A percentile compares a stretch with the other conserved stretches of the same genome.
Evolutionary conservation across 2,113 vertebrate species (phyloP).

Genomic region (Gallinago undulata): DNA sequence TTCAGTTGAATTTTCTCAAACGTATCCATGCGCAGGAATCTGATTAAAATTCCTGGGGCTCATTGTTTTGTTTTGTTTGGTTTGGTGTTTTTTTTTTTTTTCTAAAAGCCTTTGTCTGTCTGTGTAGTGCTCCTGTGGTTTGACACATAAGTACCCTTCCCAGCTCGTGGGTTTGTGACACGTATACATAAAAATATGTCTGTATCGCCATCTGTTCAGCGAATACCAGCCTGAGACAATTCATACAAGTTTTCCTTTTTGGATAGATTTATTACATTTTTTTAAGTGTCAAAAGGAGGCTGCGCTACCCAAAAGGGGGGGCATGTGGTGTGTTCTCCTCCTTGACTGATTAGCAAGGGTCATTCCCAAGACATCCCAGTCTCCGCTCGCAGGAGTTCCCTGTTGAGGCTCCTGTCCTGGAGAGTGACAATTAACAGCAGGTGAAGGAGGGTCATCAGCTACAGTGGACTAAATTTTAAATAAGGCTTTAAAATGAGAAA

Average conservation of each 20-base stretch:
- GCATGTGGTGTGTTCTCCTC: no score
- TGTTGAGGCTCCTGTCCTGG: not conserved
- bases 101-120: not conserved
- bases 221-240: accelerated
- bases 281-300: not conserved
- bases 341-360: no score
- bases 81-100: not conserved
- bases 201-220: accelerated
- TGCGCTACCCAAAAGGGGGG: not conserved
- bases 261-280: not conserved
- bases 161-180: not conserved
- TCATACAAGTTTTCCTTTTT: not conserved
- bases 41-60: not conserved
- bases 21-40: not conserved
- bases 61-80: accelerated
- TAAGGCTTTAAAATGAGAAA: not conserved
- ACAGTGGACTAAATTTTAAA: not conserved
- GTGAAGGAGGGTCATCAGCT: not conserved
- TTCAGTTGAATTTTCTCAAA: not conserved
- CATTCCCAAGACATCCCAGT: not conserved
- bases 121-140: not conserved
- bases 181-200: accelerated
- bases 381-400: not conserved
- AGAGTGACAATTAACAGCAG: not conserved
- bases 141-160: accelerated